Percentiles rank a stretch among this genome's conserved stretches.
Conservation (phyloP, 1,140 invertebrate genomes). For the Drosophila prosaltans region DNA sequence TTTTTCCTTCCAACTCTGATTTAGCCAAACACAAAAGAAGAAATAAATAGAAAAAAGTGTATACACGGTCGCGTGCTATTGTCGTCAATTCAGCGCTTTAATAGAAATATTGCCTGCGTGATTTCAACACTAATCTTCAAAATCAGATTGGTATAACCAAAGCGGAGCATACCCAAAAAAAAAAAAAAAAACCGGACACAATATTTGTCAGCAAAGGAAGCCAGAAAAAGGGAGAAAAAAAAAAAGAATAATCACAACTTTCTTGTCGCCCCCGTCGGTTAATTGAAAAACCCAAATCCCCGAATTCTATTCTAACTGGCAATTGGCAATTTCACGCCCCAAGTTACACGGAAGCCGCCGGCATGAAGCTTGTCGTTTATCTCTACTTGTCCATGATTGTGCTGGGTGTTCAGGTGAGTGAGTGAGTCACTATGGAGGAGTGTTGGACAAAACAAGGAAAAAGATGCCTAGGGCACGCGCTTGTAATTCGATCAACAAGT, state of each 20-base stretch:
- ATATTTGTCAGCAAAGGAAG: not conserved
- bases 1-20: conserved; percentile 31
- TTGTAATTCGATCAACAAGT: conserved; percentile 77
- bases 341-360: conserved; percentile 34
- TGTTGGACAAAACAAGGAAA: not conserved
- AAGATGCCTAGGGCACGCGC: conserved; percentile 15
- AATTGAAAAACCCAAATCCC: conserved; percentile 53
- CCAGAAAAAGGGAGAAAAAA: not conserved
- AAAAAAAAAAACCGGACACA: conserved; percentile 34
- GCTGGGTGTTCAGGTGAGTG: conserved; percentile 77
- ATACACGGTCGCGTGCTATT: conserved; percentile 30
- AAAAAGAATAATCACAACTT: not conserved
- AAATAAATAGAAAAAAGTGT: conserved; percentile 21
- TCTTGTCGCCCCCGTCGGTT: conserved; percentile 31
- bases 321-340: conserved; percentile 40
- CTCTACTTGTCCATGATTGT: conserved; percentile 74
- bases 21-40: conserved; percentile 27
- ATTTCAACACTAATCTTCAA: conserved; percentile 56
- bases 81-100: conserved; percentile 52
- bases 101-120: conserved; percentile 66
- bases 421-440: not conserved
- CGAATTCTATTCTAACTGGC: conserved; percentile 19
- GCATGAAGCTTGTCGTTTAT: conserved; percentile 71
- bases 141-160: conserved; percentile 35
- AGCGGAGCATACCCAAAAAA: not conserved